A percentile compares a stretch with the other conserved stretches of the same genome.
Conservation (phyloP, 2,113 vertebrate genomes). For the Mohoua ochrocephala region DNA sequence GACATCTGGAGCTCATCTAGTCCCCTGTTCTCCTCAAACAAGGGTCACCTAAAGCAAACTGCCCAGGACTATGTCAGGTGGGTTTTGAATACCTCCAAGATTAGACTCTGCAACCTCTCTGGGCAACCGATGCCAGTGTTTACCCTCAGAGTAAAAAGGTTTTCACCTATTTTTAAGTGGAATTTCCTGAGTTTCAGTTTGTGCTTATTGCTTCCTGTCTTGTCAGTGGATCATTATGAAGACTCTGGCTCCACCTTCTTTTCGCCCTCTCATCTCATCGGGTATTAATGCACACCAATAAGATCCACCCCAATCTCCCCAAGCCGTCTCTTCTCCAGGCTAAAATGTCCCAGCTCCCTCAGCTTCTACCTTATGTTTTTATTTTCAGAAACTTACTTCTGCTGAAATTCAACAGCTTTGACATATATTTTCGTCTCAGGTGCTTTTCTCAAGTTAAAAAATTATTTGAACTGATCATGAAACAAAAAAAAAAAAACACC, state of each 20-base stretch:
- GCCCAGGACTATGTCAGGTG: background rate
- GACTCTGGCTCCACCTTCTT: background rate
- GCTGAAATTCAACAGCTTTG: background rate
- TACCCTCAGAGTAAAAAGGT: background rate
- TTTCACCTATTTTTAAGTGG: background rate
- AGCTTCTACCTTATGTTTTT: background rate
- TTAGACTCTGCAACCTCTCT: background rate
- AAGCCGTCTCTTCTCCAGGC: background rate
- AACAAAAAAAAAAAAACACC: background rate
- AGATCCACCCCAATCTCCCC: background rate
- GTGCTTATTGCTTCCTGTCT: background rate
- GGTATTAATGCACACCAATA: background rate
- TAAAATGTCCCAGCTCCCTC: background rate
- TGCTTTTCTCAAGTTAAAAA: background rate
- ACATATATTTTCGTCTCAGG: background rate
- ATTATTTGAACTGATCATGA: background rate
- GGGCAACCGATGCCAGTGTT: background rate
- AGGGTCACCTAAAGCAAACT: background rate
- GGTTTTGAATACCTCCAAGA: background rate
- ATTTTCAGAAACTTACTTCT: background rate
- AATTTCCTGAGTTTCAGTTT: background rate
- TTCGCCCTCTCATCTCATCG: background rate
- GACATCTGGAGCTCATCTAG: background rate
- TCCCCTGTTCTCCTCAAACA: background rate
- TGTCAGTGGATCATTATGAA: background rate